Base-by-base conservation (phyloP, 2,888 invertebrate species). In the Drosophila anomalata region DNA sequence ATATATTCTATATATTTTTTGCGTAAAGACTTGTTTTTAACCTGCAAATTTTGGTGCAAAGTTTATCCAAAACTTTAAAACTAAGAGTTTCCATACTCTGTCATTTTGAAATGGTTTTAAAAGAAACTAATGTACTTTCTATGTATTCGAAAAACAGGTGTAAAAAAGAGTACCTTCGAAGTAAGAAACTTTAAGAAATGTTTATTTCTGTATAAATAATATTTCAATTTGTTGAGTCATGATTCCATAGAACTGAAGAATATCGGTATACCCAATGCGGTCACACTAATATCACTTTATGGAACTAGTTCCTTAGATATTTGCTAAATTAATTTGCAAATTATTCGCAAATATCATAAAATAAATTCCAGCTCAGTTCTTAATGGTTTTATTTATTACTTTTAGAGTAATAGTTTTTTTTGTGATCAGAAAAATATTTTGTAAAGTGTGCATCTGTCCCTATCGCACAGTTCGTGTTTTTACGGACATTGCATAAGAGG, bases 391-490 rank as follows among this genome's bases (percentile, higher is more conserved):
- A 1, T 12, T 31, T 7, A 11, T 14, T 39, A 14, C 14, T 31
- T 11, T 2, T n/a, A 0, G 33, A 12, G 20, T 2, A 20, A 7
- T 0, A 0, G 9, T 6, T 5, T 14, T 11, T 14, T 1, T n/a
- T 31, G 2, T 0, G 2, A 8, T 42, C 9, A 17, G 2, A 1
- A 7, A 12, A 24, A 17, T 8, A 11, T n/a, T 47, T 29, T 41
- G 6, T 8, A 14, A 36, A 14, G 7, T 7, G 12, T 2, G 0
- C 36, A 2, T 1, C n/a, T 39, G 14, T 20, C n/a, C 39, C 0
- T 42, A 7, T 42, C 41, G 9, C 20, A 6, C 24, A 12, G 42
- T 5, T 79, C 69, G 62, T 20, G 29, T 39, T 59, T 53, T 56
- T 12, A 44, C 22, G 65, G 39, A 24, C 20, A n/a, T 24, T 22